Evolutionary conservation across 2,888 invertebrate genomes (phyloP).

Genomic region (Xiphydria camelus): DNA sequence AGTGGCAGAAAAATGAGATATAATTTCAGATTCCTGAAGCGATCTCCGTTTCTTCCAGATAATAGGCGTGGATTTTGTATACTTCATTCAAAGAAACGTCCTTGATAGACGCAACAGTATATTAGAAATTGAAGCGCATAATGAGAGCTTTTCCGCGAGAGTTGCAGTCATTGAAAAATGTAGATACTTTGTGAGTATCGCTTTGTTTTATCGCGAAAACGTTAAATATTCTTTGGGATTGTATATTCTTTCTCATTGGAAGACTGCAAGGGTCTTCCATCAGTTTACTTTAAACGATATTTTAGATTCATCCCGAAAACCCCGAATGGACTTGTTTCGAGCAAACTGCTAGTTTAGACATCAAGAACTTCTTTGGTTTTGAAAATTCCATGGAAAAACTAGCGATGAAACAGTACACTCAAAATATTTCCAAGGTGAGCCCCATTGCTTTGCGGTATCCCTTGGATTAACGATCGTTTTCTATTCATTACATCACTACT

Average conservation of each 20-base stretch:
- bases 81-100: conserved; percentile 88
- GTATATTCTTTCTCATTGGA: neutral
- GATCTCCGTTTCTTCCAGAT: conserved; percentile 70
- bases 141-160: conserved; percentile 85
- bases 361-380: conserved; percentile 93
- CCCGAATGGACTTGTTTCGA: conserved; percentile 95
- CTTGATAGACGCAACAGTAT: conserved; percentile 77
- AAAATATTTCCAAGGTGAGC: conserved; percentile 74
- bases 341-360: conserved; percentile 87
- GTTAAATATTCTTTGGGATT: conserved; percentile 92
- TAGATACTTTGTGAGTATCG: conserved; percentile 76
- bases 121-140: conserved; percentile 87
- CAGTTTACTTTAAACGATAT: conserved; percentile 7
- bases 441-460: neutral
- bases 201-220: conserved; percentile 87
- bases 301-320: conserved; percentile 90
- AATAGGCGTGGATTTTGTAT: conserved; percentile 88
- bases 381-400: conserved; percentile 93
- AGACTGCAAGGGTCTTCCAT: neutral
- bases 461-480: neutral
- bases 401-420: conserved; percentile 93
- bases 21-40: too few relatives aligned
- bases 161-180: conserved; percentile 88
- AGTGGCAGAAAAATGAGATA: too few relatives aligned
- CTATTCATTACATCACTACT: neutral